phyloP scores from a whole-genome alignment of 1,140 invertebrate species.

The Acromyrmex heyeri region DNA sequence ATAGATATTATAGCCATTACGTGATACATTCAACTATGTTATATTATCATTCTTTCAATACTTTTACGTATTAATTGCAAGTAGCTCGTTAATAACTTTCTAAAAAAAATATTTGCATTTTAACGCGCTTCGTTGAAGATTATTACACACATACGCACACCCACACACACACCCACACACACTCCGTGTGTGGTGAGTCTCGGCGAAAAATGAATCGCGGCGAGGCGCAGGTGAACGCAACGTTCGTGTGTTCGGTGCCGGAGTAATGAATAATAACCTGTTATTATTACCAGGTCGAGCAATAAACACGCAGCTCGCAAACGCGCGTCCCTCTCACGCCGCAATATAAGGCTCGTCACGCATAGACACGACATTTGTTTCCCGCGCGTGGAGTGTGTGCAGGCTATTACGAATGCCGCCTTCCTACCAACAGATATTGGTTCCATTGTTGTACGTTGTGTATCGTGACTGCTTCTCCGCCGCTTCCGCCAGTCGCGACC shows the following conservation, averaged over 20 bases:
- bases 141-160: neutral
- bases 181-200: neutral
- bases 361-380: conserved; percentile 79
- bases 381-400: conserved; percentile 70
- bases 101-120: neutral
- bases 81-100: neutral
- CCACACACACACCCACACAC: too few species aligned
- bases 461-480: conserved; percentile 76
- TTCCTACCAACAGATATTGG: conserved; percentile 79
- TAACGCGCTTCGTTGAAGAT: neutral
- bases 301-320: conserved; percentile 79
- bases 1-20: neutral
- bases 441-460: conserved; percentile 79
- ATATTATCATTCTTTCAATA: neutral
- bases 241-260: conserved; percentile 66
- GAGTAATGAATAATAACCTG: conserved; percentile 80
- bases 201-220: conserved; percentile 60
- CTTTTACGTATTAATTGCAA: neutral
- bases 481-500: conserved; percentile 73
- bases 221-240: conserved; percentile 57
- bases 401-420: conserved; percentile 75
- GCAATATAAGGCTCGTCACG: conserved; percentile 77
- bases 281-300: conserved; percentile 83
- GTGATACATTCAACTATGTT: neutral
- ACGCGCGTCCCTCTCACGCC: conserved; percentile 49